Evolutionary conservation across 2,888 invertebrate species (phyloP).

Genomic region (Heliconius charithonia): DNA sequence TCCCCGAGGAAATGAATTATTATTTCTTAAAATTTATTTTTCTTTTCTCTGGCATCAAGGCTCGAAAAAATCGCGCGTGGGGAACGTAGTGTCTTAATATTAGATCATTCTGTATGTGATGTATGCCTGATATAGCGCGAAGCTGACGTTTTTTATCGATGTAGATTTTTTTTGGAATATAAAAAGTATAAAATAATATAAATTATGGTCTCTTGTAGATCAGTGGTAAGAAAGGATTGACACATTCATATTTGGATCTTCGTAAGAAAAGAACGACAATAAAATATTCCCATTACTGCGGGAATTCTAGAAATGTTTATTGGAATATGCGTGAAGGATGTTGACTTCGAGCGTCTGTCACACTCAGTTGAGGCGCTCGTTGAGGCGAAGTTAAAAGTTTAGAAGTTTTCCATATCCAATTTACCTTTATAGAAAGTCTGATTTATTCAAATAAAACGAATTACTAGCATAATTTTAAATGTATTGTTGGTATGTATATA

Average conservation of each 20-base stretch:
- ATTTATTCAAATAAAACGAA: slow-evolving; percentile 52
- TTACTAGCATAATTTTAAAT: slow-evolving; percentile 26
- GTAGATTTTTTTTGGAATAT: too few relatives aligned
- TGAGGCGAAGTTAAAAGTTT: slow-evolving; percentile 52
- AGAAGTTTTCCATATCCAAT: slow-evolving; percentile 53
- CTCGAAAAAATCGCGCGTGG: too few relatives aligned
- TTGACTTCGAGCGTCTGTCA: slow-evolving; percentile 49
- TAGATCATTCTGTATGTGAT: too few relatives aligned
- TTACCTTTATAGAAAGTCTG: slow-evolving; percentile 50
- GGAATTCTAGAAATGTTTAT: slow-evolving; percentile 29
- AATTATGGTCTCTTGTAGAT: too few relatives aligned
- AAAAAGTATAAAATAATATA: too few relatives aligned
- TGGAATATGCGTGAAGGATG: slow-evolving; percentile 27
- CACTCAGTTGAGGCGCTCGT: slow-evolving; percentile 47
- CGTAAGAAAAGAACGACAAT: background rate
- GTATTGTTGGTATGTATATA: background rate
- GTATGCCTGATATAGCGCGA: too few relatives aligned
- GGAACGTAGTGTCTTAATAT: too few relatives aligned
- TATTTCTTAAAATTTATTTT: too few relatives aligned
- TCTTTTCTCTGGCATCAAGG: too few relatives aligned
- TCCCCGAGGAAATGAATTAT: too few relatives aligned
- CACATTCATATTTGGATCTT: background rate
- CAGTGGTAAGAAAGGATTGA: background rate
- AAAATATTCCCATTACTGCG: slow-evolving; percentile 17
- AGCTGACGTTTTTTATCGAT: too few relatives aligned